A percentile compares a stretch with the other conserved stretches of the same genome.
Evolutionary conservation across 2,888 invertebrate species (phyloP).

Genomic region (Cybosia mesomella): DNA sequence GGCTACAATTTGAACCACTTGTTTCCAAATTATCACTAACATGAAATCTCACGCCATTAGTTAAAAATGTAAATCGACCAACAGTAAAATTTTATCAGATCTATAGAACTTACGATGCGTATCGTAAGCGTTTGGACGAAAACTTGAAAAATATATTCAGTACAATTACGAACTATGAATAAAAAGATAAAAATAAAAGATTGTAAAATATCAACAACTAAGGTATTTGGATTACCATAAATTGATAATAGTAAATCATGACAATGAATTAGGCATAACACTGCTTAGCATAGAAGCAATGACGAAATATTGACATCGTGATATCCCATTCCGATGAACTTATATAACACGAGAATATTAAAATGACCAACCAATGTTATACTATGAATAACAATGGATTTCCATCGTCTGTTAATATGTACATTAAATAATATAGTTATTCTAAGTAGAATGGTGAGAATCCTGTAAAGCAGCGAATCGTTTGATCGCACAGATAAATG

Average conservation of each 20-base stretch:
- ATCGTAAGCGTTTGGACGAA: constrained; percentile 40
- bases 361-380: background rate
- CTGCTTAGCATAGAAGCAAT: background rate
- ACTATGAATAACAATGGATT: background rate
- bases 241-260: background rate
- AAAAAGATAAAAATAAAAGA: too few species aligned
- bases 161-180: background rate
- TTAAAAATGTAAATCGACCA: constrained; percentile 62
- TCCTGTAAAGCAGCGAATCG: background rate
- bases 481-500: too few species aligned
- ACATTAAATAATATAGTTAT: background rate
- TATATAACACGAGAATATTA: background rate
- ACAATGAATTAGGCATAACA: background rate
- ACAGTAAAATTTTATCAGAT: constrained; percentile 68
- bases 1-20: constrained; percentile 54
- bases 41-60: constrained; percentile 56
- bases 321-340: background rate
- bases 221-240: background rate
- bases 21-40: constrained; percentile 51
- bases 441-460: too few species aligned
- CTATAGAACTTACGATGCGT: constrained; percentile 59
- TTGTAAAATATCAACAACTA: background rate
- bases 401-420: background rate
- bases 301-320: background rate
- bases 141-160: constrained; percentile 1